Evolutionary conservation across 1,140 invertebrate genomes (phyloP).

Genomic region (Atta colombica): DNA sequence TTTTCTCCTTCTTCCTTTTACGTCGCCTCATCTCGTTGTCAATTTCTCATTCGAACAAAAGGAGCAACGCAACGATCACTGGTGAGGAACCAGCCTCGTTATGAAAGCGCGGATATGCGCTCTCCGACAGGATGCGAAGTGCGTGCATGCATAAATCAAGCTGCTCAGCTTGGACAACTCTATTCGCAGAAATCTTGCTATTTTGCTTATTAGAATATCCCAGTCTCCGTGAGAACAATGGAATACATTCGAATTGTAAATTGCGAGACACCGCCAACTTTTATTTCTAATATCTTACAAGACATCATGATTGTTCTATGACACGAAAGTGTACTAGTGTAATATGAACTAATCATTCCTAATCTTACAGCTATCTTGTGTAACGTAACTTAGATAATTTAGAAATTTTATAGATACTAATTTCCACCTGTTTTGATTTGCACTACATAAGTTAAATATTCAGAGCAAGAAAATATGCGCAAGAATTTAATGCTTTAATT

Average conservation of each 20-base stretch:
- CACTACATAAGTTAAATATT: too few relatives aligned
- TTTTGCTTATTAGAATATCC: not conserved
- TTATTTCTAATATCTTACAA: not conserved
- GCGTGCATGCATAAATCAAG: constrained; percentile 26
- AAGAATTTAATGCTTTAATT: too few relatives aligned
- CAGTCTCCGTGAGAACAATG: constrained; percentile 13
- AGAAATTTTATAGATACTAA: too few relatives aligned
- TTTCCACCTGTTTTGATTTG: too few relatives aligned
- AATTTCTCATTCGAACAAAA: constrained; percentile 62
- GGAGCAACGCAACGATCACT: not conserved
- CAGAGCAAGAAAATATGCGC: too few relatives aligned
- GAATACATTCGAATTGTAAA: not conserved
- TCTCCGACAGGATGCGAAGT: constrained; percentile 33
- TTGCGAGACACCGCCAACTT: not conserved
- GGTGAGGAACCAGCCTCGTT: constrained; percentile 21
- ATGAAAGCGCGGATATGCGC: constrained; percentile 50
- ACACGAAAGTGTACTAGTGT: not conserved
- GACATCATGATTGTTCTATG: too few relatives aligned
- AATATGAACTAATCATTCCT: not conserved
- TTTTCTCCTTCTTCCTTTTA: not conserved
- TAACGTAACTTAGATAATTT: too few relatives aligned
- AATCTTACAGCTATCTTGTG: not conserved
- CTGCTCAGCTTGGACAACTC: constrained; percentile 22
- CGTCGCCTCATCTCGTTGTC: constrained; percentile 21
- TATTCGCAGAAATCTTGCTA: constrained; percentile 30